These are phyloP conservation scores for Ceratosolen solmsi DNA, from an alignment of 1,140 invertebrate species.

Conservation along the genomic window DNA sequence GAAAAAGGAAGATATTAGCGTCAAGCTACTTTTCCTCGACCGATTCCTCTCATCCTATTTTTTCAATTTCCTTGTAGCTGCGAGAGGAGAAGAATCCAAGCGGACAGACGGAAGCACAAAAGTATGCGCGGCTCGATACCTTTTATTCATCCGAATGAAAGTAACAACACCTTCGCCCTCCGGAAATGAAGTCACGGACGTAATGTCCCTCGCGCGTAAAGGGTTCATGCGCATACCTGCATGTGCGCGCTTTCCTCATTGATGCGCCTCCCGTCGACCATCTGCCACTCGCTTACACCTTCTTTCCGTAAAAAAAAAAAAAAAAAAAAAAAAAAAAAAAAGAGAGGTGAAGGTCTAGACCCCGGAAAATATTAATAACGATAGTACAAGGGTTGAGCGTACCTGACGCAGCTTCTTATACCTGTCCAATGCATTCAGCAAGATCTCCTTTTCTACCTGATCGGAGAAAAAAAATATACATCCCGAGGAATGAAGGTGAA, in stretches of 20 bases:
- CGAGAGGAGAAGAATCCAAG: background rate
- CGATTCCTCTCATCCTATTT: background rate
- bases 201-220: conserved; percentile 20
- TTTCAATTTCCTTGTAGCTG: background rate
- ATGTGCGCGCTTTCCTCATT: background rate
- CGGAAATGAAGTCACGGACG: conserved; percentile 34
- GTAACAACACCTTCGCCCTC: background rate
- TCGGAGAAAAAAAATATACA: background rate
- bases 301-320: conserved; percentile 35
- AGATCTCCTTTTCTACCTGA: conserved; percentile 17
- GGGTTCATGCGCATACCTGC: background rate
- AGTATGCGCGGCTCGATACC: background rate
- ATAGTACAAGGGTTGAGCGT: conserved; percentile 26
- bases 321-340: background rate
- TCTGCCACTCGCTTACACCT: conserved; percentile 20
- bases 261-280: conserved; percentile 7
- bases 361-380: conserved; percentile 10
- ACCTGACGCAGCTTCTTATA: conserved; percentile 6
- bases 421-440: background rate
- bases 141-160: background rate
- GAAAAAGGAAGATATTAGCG: background rate
- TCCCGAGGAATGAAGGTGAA: background rate
- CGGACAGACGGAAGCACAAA: background rate
- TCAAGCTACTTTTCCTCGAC: background rate
- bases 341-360: too few relatives aligned